Conservation (phyloP, 2,113 vertebrate genomes). For the Ginglymostoma cirratum region DNA sequence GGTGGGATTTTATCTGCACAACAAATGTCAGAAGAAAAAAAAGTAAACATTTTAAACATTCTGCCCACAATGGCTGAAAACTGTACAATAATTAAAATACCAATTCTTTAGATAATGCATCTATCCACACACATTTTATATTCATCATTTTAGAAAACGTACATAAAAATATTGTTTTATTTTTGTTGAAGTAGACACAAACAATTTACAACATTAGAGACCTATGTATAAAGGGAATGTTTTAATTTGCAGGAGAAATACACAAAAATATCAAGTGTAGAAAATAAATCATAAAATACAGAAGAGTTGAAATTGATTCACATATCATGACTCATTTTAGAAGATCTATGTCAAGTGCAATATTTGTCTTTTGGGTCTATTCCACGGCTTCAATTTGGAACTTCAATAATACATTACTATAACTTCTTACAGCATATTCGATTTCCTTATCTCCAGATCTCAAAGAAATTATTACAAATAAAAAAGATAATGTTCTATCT, state of each 20-base stretch:
- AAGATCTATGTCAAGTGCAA: conserved; percentile 36
- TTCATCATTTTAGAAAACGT: conserved; percentile 29
- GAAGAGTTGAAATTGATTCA: conserved; percentile 16
- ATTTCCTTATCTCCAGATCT: conserved; percentile 21
- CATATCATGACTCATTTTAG: conserved; percentile 26
- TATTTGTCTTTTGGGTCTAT: conserved; percentile 24
- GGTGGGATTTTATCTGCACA: conserved; percentile 1
- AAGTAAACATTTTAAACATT: conserved; percentile 32
- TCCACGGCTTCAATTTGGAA: neutral
- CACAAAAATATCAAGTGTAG: conserved; percentile 29
- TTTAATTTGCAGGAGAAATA: conserved; percentile 27
- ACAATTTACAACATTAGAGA: conserved; percentile 38
- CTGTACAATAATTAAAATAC: conserved; percentile 33
- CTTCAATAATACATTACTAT: neutral
- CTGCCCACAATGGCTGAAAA: conserved; percentile 20
- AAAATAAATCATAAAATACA: conserved; percentile 34
- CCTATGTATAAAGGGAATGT: conserved; percentile 36
- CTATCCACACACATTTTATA: conserved; percentile 33
- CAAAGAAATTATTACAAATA: conserved; percentile 17
- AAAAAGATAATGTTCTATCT: conserved; percentile 20
- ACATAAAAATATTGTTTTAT: conserved; percentile 35
- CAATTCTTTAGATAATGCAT: conserved; percentile 25
- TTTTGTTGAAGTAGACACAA: conserved; percentile 28
- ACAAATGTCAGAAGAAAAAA: conserved; percentile 18
- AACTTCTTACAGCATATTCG: conserved; percentile 3